phyloP scores from a whole-genome alignment of 2,113 vertebrate species.

The Myodes glareolus region DNA sequence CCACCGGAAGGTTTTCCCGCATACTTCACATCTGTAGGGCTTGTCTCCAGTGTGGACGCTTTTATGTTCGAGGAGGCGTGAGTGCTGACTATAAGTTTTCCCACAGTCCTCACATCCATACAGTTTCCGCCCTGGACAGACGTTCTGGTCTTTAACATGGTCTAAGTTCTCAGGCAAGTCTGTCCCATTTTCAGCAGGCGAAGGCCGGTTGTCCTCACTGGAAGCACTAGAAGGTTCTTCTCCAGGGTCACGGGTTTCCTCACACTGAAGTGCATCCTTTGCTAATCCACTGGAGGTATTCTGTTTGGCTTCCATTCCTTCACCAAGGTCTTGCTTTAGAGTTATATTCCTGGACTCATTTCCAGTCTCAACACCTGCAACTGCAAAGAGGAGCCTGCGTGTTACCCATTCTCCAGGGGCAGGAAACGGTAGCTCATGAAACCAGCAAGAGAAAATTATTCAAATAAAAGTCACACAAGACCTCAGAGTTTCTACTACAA shows the following conservation, averaged over 20 bases:
- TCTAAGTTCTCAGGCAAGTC: neutral
- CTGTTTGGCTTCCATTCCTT: neutral
- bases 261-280: neutral
- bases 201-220: neutral
- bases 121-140: constrained; percentile 19
- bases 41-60: constrained; percentile 54
- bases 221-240: neutral
- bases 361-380: constrained; percentile 58
- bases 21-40: constrained; percentile 75
- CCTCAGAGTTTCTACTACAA: neutral
- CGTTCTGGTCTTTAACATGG: neutral
- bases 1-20: constrained; percentile 78
- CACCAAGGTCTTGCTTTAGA: constrained; percentile 30
- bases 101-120: constrained; percentile 32
- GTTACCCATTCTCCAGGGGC: neutral
- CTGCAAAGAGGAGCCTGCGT: neutral
- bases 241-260: neutral
- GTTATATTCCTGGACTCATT: constrained; percentile 35
- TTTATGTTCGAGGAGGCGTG: neutral
- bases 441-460: neutral
- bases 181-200: neutral
- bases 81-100: constrained; percentile 34
- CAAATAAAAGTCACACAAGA: neutral
- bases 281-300: neutral
- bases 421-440: neutral